phyloP scores from a whole-genome alignment of 2,888 invertebrate genomes.

The Gryllus longicercus region DNA sequence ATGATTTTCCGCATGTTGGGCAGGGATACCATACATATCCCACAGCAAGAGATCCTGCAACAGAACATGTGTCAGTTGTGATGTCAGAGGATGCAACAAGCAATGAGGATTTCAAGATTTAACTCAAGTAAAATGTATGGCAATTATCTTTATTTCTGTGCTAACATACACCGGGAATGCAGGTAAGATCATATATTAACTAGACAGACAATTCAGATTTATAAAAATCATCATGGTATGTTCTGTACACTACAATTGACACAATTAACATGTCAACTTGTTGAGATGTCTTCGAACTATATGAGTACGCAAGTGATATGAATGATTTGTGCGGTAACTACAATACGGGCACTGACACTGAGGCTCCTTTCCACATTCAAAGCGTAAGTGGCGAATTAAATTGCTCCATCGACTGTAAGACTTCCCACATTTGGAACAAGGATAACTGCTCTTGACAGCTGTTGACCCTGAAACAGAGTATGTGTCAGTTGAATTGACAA shows the following conservation, averaged over 20 bases:
- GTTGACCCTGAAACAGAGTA: too few species aligned
- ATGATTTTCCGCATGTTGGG: conserved; percentile 29
- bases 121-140: too few species aligned
- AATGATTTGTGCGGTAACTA: conserved; percentile 45
- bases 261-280: too few species aligned
- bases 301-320: conserved; percentile 45
- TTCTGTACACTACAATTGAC: too few species aligned
- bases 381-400: conserved; percentile 39
- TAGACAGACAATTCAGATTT: too few species aligned
- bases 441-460: background rate
- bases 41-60: background rate
- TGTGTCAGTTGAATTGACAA: too few species aligned
- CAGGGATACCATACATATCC: conserved; percentile 22
- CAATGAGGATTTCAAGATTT: too few species aligned
- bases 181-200: too few species aligned
- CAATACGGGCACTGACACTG: conserved; percentile 48
- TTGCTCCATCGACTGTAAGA: conserved; percentile 29
- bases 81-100: too few species aligned
- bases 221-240: too few species aligned
- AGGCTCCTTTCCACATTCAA: conserved; percentile 43
- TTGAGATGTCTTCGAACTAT: conserved; percentile 34
- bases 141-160: too few species aligned
- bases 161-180: too few species aligned
- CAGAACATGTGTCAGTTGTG: background rate
- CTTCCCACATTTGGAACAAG: conserved; percentile 31